Base-by-base conservation (phyloP, 1,140 invertebrate species). In the Elysia chlorotica region DNA sequence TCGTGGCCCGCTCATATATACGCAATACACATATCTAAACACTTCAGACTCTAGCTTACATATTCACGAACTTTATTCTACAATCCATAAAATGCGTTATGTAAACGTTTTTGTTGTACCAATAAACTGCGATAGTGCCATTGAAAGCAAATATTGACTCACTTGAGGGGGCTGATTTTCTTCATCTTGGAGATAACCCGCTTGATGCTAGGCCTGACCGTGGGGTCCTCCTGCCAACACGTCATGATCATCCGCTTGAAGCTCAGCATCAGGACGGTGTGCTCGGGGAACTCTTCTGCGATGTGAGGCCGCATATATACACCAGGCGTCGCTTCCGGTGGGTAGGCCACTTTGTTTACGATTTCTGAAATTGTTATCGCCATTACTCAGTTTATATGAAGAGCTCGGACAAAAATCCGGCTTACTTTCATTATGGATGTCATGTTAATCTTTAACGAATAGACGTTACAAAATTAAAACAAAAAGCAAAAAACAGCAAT, bases 141-240 rank as follows among this genome's bases (percentile, higher is more conserved):
- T n/a, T n/a, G n/a, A n/a, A n/a, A n/a, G n/a, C 23, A 19, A 31
- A 74, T 1, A n/a, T 19, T 35, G n/a, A 66, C 76, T 76, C 73
- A 82, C 73, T 78, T 80, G 69, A 73, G 79, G 0, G 78, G 79
- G 28, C 74, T 81, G 25, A 79, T 75, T 25, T 65, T 74, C 25
- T 74, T 77, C 1, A 80, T 73, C 28, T 67, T 74, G 37, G 74
- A 71, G 5, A 81, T 61, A 6, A 80, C 76, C 10, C 65, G 72
- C 65, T 77, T 77, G 10, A 66, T 62, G 17, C 76, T 75, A 1
- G 82, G 82, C 72, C 82, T 73, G 33, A 56, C 54, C 19, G 68
- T 63, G 14, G 82, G 78, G 33, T 81, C 77, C 68, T 84, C 80
- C n/a, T 66, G 69, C 82, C 82, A 84, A 38, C 81, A 82, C 14